Evolutionary conservation across 2,888 invertebrate genomes (phyloP).

Genomic region (Nephrotoma flavescens): DNA sequence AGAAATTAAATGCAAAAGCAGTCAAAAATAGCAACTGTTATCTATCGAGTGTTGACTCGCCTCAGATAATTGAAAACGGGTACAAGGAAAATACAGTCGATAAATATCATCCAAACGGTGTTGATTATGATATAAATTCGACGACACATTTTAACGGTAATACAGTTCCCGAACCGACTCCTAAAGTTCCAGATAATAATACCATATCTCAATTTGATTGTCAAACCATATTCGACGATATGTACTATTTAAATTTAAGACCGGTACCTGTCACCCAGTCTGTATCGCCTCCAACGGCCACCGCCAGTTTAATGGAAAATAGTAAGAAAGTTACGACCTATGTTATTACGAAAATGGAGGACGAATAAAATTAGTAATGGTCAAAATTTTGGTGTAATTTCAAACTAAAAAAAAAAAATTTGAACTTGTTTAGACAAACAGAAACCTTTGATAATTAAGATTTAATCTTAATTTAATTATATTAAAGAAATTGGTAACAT

Average conservation of each 20-base stretch:
- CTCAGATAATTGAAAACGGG: not conserved
- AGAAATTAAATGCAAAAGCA: not conserved
- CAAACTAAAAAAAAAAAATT: not conserved
- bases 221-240: not conserved
- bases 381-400: not conserved
- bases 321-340: not conserved
- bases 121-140: not conserved
- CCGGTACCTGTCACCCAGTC: not conserved
- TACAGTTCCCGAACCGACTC: not conserved
- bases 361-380: not conserved
- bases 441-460: not conserved
- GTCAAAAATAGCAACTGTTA: not conserved
- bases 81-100: not conserved
- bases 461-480: not conserved
- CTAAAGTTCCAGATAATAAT: not conserved
- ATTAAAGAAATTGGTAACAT: not conserved
- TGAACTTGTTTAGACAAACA: not conserved
- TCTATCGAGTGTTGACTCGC: not conserved
- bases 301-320: not conserved
- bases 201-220: not conserved
- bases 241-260: not conserved
- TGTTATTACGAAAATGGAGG: constrained; percentile 1
- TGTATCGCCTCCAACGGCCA: not conserved
- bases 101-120: not conserved
- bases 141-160: not conserved